Evolutionary conservation across 1,140 invertebrate genomes (phyloP).

Genomic region (Calosoma granatense): DNA sequence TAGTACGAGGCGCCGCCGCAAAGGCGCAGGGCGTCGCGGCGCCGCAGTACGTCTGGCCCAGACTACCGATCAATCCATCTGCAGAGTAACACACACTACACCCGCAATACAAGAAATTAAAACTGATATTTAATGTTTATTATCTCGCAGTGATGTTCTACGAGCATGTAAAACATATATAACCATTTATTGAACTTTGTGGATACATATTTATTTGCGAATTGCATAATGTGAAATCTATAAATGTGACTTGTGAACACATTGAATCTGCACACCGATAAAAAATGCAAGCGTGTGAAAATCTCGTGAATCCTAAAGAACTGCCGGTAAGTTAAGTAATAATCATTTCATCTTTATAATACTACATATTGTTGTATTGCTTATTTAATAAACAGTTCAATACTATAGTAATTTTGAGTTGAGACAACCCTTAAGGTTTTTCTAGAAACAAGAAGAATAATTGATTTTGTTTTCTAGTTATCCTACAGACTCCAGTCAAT

Average conservation of each 20-base stretch:
- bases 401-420: too few relatives aligned
- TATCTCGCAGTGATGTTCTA: neutral
- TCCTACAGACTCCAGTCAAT: too few relatives aligned
- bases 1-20: neutral
- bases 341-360: too few relatives aligned
- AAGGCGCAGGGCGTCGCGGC: neutral
- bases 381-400: too few relatives aligned
- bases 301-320: neutral
- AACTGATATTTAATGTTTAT: neutral
- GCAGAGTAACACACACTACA: neutral
- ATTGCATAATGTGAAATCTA: too few relatives aligned
- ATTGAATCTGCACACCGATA: too few relatives aligned
- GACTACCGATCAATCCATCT: slow-evolving; percentile 1
- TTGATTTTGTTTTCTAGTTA: too few relatives aligned
- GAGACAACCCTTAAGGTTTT: too few relatives aligned
- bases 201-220: too few relatives aligned
- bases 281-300: neutral
- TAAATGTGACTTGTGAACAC: too few relatives aligned
- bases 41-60: neutral
- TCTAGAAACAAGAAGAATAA: too few relatives aligned
- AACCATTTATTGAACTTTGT: neutral
- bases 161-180: neutral
- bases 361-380: too few relatives aligned
- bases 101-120: neutral
- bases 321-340: neutral